Evolutionary conservation across 1,140 invertebrate genomes (phyloP), one percentile per base, ranked within the genome.

Genomic region (Frieseomelitta varia): DNA sequence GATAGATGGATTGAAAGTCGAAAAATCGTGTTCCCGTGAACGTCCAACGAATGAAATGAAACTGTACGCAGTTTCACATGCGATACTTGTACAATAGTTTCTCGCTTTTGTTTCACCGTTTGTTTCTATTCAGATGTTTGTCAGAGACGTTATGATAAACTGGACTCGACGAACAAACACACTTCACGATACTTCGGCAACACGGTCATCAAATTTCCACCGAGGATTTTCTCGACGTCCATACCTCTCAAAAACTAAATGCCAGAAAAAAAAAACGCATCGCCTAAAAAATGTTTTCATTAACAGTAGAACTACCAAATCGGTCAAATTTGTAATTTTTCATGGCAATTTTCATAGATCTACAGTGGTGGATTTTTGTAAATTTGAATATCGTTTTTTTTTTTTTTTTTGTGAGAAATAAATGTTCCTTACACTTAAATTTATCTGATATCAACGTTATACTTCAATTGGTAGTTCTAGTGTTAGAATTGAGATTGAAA

Each of bases 91-190:
- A 47, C 12, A 19, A 21, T 21, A 34, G 27, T n/a, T 69, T 58
- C 15, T 47, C 34, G n/a, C 14, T 4, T 19, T 1, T 34, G n/a
- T 65, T 27, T n/a, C 27, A 34, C 39, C 55, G 39, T 17, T 15
- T 27, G 34, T 53, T n/a, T 21, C 34, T 51, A 34, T 51, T 21
- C 39, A 53, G n/a, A 65, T 4, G 58, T 39, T 76, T 39, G 2
- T 55, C 34, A 65, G 30, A 63, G 1, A 81, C 12, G 21, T 30
- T 58, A 67, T 34, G 30, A 21, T 34, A 11, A 34, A 67, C 63
- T 65, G 14, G 27, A 79, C 47, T 79, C 47, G 63, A 56, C n/a
- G 17, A 51, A 67, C 79, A 80, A 21, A 68, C 79, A 80, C 67
- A 30, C 30, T 30, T 72, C 55, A 56, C 63, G 77, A 68, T 27